These are phyloP conservation scores for Hyposoter didymator DNA, from an alignment of 2,888 invertebrate genomes.

Conservation along the genomic window DNA sequence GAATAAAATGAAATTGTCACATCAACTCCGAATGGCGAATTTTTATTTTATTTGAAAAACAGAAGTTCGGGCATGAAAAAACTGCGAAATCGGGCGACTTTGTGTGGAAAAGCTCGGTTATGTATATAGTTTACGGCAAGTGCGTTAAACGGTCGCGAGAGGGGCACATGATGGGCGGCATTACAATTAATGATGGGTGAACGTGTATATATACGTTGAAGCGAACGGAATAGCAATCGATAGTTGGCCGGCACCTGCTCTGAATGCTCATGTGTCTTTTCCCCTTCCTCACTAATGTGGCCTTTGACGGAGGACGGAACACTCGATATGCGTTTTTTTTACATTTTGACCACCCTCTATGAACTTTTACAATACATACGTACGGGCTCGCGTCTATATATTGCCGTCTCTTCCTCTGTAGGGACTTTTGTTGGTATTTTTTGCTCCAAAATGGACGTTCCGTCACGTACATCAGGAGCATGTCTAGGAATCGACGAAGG, in stretches of 20 bases:
- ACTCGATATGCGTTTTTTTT: conserved; percentile 52
- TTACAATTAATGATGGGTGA: conserved; percentile 79
- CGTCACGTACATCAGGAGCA: conserved; percentile 57
- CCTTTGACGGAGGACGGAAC: conserved; percentile 63
- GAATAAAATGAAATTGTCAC: no score
- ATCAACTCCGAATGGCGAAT: background rate
- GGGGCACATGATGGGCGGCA: conserved; percentile 73
- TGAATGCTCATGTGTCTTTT: conserved; percentile 76
- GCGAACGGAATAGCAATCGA: conserved; percentile 79
- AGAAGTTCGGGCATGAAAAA: background rate
- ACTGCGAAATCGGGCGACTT: background rate
- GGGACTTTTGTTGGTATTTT: conserved; percentile 67
- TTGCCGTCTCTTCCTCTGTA: conserved; percentile 56
- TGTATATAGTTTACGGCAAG: conserved; percentile 28
- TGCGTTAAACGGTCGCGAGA: conserved; percentile 73
- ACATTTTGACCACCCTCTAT: conserved; percentile 25
- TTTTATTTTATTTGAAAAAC: background rate
- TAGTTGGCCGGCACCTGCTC: conserved; percentile 77
- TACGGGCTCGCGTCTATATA: background rate
- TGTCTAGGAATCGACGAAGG: conserved; percentile 62
- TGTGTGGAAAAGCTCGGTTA: conserved; percentile 12
- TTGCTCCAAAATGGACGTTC: conserved; percentile 65
- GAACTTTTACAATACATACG: conserved; percentile 13
- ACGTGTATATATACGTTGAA: conserved; percentile 62
- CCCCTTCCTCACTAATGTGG: conserved; percentile 46